These are phyloP conservation scores for Charina bottae DNA, from an alignment of 2,113 vertebrate species.

Conservation along the genomic window DNA sequence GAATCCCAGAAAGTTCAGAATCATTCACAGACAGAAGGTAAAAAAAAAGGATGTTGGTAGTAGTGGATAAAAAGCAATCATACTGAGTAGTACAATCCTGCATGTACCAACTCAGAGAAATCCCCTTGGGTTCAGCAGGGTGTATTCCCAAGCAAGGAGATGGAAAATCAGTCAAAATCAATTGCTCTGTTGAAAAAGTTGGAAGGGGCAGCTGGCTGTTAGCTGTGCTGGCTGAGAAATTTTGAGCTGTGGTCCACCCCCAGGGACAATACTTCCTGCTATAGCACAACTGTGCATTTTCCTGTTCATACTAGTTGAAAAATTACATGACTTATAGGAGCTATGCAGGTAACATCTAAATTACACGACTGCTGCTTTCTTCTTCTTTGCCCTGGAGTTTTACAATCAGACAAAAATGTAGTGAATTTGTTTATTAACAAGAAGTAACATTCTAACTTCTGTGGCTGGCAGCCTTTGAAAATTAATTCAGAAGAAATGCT, in stretches of 20 bases:
- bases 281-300: background rate
- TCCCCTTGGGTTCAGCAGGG: background rate
- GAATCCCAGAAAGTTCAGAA: background rate
- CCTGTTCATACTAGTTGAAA: background rate
- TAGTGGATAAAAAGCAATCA: background rate
- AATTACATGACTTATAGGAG: background rate
- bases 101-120: background rate
- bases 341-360: background rate
- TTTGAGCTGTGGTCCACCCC: background rate
- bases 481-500: background rate
- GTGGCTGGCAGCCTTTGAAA: background rate
- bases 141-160: background rate
- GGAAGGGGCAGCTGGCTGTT: background rate
- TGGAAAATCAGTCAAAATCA: background rate
- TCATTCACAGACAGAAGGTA: background rate
- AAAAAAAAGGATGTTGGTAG: background rate
- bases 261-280: background rate
- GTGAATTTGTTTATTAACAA: background rate
- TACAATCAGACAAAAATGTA: background rate
- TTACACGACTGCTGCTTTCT: background rate
- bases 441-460: background rate
- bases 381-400: constrained; percentile 1
- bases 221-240: background rate
- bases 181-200: background rate
- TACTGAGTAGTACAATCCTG: background rate